These are phyloP conservation scores for Gymnoscopelus braueri DNA, from an alignment of 2,797 vertebrate genomes.

Conservation along the genomic window DNA sequence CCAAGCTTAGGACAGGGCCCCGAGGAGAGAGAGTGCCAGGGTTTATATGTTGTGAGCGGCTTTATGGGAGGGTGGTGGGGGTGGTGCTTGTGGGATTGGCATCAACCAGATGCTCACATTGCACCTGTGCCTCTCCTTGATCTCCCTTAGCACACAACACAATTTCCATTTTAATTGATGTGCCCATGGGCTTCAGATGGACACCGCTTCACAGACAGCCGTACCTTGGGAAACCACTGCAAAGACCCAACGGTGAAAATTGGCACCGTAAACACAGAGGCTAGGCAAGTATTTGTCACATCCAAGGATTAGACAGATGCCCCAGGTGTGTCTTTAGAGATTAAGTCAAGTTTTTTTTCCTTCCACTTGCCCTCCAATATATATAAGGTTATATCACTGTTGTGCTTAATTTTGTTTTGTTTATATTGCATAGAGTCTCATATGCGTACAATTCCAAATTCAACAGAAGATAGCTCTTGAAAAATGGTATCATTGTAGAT, in stretches of 20 bases:
- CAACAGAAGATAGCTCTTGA: background rate
- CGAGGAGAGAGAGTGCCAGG: slow-evolving; percentile 43
- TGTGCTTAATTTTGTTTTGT: slow-evolving; percentile 25
- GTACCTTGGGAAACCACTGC: slow-evolving; percentile 60
- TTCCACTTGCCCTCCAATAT: slow-evolving; percentile 26
- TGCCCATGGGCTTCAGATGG: slow-evolving; percentile 63
- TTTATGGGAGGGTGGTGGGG: slow-evolving; percentile 45
- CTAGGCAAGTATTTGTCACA: slow-evolving; percentile 50
- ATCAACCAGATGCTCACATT: slow-evolving; percentile 75
- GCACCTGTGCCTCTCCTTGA: slow-evolving; percentile 57
- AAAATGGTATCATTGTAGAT: background rate
- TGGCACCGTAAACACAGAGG: slow-evolving; percentile 47
- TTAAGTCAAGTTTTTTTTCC: slow-evolving; percentile 24
- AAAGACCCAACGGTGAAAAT: slow-evolving; percentile 54
- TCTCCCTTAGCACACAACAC: slow-evolving; percentile 52
- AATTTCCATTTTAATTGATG: slow-evolving; percentile 78
- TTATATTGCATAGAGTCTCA: slow-evolving; percentile 11
- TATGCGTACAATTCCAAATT: slow-evolving; percentile 2
- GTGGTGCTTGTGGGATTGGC: slow-evolving; percentile 44
- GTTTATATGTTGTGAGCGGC: slow-evolving; percentile 58
- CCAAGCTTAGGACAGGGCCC: slow-evolving; percentile 66
- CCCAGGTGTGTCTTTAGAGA: slow-evolving; percentile 55
- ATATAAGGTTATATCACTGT: slow-evolving; percentile 23
- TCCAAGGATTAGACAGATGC: slow-evolving; percentile 38
- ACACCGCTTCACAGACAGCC: slow-evolving; percentile 46